A percentile compares a stretch with the other conserved stretches of the same genome.
phyloP scores from a whole-genome alignment of 2,888 invertebrate species.

The Tupiocoris notatus region DNA sequence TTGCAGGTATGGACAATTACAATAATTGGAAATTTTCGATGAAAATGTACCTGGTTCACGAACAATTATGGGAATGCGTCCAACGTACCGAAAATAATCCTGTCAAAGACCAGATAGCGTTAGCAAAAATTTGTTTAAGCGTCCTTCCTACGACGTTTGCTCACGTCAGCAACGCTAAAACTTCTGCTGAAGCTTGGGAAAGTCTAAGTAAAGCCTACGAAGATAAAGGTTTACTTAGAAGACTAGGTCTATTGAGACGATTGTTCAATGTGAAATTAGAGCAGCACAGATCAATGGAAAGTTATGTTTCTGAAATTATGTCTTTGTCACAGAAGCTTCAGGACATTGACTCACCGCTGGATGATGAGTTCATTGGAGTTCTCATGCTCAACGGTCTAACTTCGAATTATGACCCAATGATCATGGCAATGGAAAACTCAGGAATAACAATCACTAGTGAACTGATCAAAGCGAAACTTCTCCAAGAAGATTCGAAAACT shows the following conservation, averaged over 20 bases:
- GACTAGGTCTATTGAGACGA: neutral
- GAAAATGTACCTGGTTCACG: slow-evolving; percentile 35
- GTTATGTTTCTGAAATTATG: slow-evolving; percentile 1
- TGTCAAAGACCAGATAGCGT: neutral
- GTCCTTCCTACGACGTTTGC: neutral
- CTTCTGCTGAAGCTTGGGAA: slow-evolving; percentile 9
- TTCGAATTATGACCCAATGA: no score
- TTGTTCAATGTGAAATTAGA: neutral
- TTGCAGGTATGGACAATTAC: slow-evolving; percentile 44
- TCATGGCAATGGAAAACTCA: no score
- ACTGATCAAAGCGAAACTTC: neutral
- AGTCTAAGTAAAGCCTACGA: neutral
- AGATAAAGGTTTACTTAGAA: neutral
- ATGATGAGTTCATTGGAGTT: slow-evolving; percentile 26
- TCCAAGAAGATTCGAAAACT: neutral
- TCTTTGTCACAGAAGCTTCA: neutral
- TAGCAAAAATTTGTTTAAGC: slow-evolving; percentile 13
- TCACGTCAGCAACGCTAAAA: neutral
- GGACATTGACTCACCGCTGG: slow-evolving; percentile 2
- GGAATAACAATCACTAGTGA: neutral
- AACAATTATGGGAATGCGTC: slow-evolving; percentile 27
- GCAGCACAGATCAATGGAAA: no score
- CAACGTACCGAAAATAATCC: neutral
- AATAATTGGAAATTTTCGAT: slow-evolving; percentile 45
- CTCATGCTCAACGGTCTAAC: slow-evolving; percentile 14